Evolutionary conservation across 2,888 invertebrate species (phyloP).

Genomic region (Ceriagrion tenellum): DNA sequence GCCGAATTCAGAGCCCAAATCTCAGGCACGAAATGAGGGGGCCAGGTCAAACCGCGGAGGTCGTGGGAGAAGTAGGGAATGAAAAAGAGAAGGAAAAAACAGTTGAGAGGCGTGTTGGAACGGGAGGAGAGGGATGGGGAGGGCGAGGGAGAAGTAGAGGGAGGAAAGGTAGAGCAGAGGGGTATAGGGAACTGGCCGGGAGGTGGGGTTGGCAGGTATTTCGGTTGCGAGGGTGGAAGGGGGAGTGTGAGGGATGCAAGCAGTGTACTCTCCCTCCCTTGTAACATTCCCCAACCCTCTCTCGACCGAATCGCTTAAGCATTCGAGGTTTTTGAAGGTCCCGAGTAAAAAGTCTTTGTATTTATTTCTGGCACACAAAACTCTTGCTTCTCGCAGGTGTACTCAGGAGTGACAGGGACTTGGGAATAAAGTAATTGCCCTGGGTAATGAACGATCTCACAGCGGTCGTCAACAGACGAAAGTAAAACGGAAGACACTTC

Average conservation of each 20-base stretch:
- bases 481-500: background rate
- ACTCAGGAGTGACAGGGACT: conserved; percentile 29
- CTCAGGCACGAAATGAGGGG: conserved; percentile 59
- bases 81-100: background rate
- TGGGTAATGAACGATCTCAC: conserved; percentile 1
- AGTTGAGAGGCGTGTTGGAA: conserved; percentile 53
- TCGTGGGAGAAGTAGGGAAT: conserved; percentile 57
- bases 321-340: background rate
- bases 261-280: background rate
- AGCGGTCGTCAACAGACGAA: background rate
- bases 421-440: conserved; percentile 13
- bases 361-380: conserved; percentile 19
- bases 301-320: background rate
- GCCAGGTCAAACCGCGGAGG: conserved; percentile 60
- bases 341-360: background rate
- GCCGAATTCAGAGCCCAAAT: conserved; percentile 66
- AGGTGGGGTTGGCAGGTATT: background rate
- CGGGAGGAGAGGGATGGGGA: background rate
- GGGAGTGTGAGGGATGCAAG: background rate
- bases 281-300: background rate
- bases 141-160: background rate
- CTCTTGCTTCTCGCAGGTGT: background rate
- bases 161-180: conserved; percentile 17
- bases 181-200: background rate
- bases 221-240: background rate